These are phyloP conservation scores for Patagioenas fasciata DNA, from an alignment of 2,113 vertebrate species.

Conservation along the genomic window DNA sequence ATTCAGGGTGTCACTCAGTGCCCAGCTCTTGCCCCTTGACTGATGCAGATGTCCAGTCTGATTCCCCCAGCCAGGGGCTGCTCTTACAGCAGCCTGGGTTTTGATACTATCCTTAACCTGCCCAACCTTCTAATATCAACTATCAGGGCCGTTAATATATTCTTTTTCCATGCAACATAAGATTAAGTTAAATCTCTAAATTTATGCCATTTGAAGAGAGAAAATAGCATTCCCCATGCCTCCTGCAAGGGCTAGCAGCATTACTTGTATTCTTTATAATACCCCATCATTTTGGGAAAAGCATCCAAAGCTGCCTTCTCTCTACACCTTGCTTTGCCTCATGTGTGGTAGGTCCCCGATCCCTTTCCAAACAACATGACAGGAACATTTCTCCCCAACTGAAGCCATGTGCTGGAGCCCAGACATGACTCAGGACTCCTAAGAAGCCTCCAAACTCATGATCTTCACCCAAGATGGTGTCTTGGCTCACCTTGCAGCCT, in stretches of 20 bases:
- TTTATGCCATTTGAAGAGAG: neutral
- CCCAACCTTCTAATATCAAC: neutral
- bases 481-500: neutral
- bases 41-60: neutral
- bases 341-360: rapidly evolving
- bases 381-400: rapidly evolving
- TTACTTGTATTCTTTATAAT: neutral
- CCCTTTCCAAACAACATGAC: neutral
- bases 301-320: neutral
- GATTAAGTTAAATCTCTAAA: neutral
- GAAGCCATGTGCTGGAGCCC: neutral
- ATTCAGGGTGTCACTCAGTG: neutral
- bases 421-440: neutral
- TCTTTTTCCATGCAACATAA: neutral
- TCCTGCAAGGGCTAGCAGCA: neutral
- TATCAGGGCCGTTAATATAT: neutral
- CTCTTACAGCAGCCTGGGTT: neutral
- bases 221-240: neutral
- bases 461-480: neutral
- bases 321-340: neutral
- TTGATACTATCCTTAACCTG: neutral
- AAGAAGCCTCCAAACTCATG: neutral
- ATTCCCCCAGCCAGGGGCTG: neutral
- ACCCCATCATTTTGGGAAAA: neutral
- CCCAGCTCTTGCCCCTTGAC: neutral